phyloP scores from a whole-genome alignment of 1,140 invertebrate species.

The Brachionus asplanchnoidis region DNA sequence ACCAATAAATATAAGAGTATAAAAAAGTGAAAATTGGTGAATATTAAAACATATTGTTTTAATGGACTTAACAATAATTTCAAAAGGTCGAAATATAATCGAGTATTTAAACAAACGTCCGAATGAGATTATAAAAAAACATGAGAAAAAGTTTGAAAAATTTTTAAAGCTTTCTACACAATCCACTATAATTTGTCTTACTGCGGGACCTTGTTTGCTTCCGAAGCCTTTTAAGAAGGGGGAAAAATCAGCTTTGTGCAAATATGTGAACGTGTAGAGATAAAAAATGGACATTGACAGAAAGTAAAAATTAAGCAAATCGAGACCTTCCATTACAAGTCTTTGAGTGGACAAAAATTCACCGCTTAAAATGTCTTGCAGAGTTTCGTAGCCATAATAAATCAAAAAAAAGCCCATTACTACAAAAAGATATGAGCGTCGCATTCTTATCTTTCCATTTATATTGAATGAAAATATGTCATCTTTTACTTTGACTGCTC shows the following conservation, averaged over 20 bases:
- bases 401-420: not conserved
- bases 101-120: conserved; percentile 11
- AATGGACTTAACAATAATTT: conserved; percentile 20
- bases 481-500: not conserved
- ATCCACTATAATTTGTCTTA: not conserved
- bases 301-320: conserved; percentile 1
- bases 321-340: not conserved
- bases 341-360: conserved; percentile 8
- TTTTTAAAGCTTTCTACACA: not conserved
- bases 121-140: not conserved
- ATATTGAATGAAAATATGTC: conserved; percentile 16
- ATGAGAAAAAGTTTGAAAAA: not conserved
- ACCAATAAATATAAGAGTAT: not conserved
- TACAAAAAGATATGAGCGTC: not conserved
- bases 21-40: conserved; percentile 6
- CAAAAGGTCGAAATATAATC: conserved; percentile 5
- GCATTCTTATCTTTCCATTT: not conserved
- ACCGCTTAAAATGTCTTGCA: not conserved
- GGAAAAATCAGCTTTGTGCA: not conserved
- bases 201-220: not conserved
- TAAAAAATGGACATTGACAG: not conserved
- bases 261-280: not conserved
- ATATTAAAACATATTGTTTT: conserved; percentile 32
- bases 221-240: not conserved
- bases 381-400: conserved; percentile 16